Percentiles rank a stretch among this genome's conserved stretches.
Conservation (phyloP, 2,888 invertebrate species). For the Pristionchus maxplancki region DNA sequence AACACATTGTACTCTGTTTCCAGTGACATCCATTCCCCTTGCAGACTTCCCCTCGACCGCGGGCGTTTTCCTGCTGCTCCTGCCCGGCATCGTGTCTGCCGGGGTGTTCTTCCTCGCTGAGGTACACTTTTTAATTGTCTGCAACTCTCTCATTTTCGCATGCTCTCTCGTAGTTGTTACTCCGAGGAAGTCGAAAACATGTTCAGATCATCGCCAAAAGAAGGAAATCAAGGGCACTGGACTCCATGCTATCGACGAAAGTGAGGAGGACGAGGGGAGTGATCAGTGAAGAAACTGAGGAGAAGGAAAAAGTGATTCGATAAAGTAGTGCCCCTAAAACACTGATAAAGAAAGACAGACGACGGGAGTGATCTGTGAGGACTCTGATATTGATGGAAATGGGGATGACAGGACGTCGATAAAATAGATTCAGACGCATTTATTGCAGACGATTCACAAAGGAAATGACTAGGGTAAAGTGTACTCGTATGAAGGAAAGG, state of each 20-base stretch:
- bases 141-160: neutral
- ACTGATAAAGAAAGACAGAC: too few species aligned
- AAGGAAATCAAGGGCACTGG: neutral
- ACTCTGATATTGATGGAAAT: too few species aligned
- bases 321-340: too few species aligned
- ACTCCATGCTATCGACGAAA: neutral
- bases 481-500: neutral
- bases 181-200: too few species aligned
- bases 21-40: too few species aligned
- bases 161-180: neutral
- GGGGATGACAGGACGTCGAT: too few species aligned
- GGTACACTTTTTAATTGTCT: too few species aligned
- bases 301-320: too few species aligned
- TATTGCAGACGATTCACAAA: too few species aligned
- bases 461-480: neutral
- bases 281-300: neutral
- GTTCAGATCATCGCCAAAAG: neutral
- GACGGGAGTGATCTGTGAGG: too few species aligned
- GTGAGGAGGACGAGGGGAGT: neutral
- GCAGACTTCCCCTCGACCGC: conserved; percentile 21
- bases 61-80: neutral
- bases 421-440: too few species aligned
- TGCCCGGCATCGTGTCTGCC: neutral
- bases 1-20: neutral
- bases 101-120: conserved; percentile 2